phyloP scores from a whole-genome alignment of 1,140 invertebrate genomes.

The Megalopta genalis region DNA sequence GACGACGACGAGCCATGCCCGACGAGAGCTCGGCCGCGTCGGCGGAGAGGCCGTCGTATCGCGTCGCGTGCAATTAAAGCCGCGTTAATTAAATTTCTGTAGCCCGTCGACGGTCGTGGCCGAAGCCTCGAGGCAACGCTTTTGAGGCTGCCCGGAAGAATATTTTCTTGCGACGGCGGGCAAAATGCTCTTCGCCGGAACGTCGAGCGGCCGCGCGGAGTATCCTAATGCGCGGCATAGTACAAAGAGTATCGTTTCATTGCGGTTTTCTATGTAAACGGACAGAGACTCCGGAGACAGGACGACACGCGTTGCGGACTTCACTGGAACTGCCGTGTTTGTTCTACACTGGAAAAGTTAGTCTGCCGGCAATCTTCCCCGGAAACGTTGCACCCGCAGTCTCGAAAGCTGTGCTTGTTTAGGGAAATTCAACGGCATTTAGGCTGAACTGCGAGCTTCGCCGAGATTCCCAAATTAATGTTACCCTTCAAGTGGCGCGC shows the following conservation, averaged over 20 bases:
- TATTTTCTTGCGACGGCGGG: not conserved
- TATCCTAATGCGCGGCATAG: slow-evolving; percentile 10
- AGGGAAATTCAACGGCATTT: not conserved
- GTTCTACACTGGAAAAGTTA: not conserved
- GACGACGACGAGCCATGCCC: not conserved
- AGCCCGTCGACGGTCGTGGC: not conserved
- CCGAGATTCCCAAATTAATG: not conserved
- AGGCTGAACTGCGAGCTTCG: not conserved
- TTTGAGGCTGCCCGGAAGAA: slow-evolving; percentile 4
- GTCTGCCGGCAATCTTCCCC: not conserved
- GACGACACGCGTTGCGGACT: not conserved
- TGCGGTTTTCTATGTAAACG: slow-evolving; percentile 31
- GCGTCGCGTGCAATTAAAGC: slow-evolving; percentile 16
- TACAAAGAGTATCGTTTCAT: slow-evolving; percentile 17
- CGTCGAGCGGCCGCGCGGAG: not conserved
- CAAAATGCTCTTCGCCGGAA: not conserved
- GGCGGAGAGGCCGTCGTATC: not conserved
- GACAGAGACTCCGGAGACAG: slow-evolving; percentile 28
- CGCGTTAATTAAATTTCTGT: slow-evolving; percentile 41
- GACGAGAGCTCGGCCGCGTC: slow-evolving; percentile 18
- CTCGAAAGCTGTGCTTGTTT: not conserved
- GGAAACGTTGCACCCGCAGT: not conserved
- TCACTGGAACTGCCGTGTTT: not conserved
- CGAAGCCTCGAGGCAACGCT: not conserved
- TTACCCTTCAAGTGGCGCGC: too few relatives aligned